These are phyloP conservation scores for Poecile montanus DNA, from an alignment of 2,797 vertebrate genomes.

Conservation along the genomic window DNA sequence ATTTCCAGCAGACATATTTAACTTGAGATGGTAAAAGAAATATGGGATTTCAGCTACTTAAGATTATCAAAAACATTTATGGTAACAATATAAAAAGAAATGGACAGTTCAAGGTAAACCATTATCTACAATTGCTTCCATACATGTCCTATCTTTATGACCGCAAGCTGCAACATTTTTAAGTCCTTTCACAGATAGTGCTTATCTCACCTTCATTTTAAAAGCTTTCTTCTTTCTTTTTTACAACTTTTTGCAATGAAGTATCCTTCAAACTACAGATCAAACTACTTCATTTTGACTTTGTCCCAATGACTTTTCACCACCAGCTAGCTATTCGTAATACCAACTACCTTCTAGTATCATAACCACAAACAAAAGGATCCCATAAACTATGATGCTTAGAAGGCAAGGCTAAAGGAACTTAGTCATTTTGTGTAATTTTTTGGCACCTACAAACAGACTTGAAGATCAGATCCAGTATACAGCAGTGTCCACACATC, in stretches of 20 bases:
- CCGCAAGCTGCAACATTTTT: conserved; percentile 10
- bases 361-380: neutral
- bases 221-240: neutral
- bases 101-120: conserved; percentile 25
- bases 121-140: neutral
- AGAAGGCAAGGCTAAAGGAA: neutral
- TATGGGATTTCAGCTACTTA: neutral
- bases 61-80: neutral
- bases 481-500: accelerated
- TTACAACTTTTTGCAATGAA: neutral
- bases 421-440: neutral
- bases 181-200: conserved; percentile 6
- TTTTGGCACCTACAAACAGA: neutral
- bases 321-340: neutral
- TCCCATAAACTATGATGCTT: neutral
- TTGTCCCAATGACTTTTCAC: neutral
- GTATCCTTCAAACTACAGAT: neutral
- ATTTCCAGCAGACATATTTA: neutral
- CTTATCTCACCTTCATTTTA: conserved; percentile 35
- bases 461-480: neutral
- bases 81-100: conserved; percentile 24
- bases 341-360: neutral
- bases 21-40: neutral
- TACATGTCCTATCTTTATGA: neutral
- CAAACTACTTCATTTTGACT: neutral